These are phyloP conservation scores for Myotis davidii DNA, from an alignment of 2,113 vertebrate species.

Conservation along the genomic window DNA sequence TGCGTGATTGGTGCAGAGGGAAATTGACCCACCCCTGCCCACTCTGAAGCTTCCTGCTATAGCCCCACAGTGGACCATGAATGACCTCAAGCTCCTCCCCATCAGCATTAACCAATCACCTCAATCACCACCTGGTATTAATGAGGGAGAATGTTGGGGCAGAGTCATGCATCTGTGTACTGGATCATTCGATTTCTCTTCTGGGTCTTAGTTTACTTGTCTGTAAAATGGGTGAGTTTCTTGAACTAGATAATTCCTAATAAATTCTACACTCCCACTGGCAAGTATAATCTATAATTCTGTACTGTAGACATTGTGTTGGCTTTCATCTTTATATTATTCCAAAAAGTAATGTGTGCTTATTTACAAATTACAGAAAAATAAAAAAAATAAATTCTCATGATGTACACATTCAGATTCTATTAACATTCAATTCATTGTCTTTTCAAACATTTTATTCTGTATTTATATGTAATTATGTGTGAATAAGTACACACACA, in stretches of 20 bases:
- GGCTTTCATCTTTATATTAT: not conserved
- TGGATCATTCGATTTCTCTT: not conserved
- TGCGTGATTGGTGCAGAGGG: conserved; percentile 34
- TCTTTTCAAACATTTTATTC: conserved; percentile 16
- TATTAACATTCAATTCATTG: conserved; percentile 14
- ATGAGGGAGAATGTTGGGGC: not conserved
- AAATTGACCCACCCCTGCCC: conserved; percentile 2
- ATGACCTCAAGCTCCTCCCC: not conserved
- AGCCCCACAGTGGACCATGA: conserved; percentile 8
- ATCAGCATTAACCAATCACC: conserved; percentile 43
- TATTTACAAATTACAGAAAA: not conserved
- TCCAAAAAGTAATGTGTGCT: not conserved
- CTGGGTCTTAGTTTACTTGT: conserved; percentile 36
- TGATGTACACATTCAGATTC: not conserved
- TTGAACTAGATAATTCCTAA: not conserved
- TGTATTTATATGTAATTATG: not conserved
- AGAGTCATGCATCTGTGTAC: not conserved
- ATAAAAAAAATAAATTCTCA: not conserved
- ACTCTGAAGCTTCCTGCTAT: conserved; percentile 38
- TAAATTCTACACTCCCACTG: not conserved
- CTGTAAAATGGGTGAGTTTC: conserved; percentile 15
- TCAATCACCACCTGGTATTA: conserved; percentile 21
- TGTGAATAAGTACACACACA: not conserved
- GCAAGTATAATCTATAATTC: not conserved
- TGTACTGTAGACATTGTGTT: not conserved